Evolutionary conservation across 2,888 invertebrate species (phyloP), one percentile per base, ranked within the genome.

Genomic region (Scrobipalpa costella): DNA sequence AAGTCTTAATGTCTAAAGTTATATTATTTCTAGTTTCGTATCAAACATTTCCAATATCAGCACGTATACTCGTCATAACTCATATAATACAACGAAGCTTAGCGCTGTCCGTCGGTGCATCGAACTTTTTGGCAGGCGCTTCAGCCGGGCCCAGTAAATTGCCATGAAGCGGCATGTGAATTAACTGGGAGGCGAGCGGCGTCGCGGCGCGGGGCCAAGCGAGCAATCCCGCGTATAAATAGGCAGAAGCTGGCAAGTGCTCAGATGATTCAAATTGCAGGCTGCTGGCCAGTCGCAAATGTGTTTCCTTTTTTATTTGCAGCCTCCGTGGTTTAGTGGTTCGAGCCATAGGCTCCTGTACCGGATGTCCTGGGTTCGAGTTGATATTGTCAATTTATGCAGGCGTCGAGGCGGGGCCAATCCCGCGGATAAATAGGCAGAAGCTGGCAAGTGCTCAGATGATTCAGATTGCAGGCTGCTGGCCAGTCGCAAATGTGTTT

Each of bases 151-250:
- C 77, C 70, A 71, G 72, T 79, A 79, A 84, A 84, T 82, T 82
- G 78, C 82, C 78, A 81, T 85, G 85, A 83, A 84, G 76, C 77
- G 79, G 79, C 79, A 78, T 83, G 76, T 71, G 81, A 82, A 86
- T 83, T 84, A 84, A 81, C 81, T 78, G 73, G 70, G 72, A 74
- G 72, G 71, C 76, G 69, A 66, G 67, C 74, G 75, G 69, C 73
- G 78, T 78, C 78, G 77, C 75, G 69, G 67, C 69, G 67, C 70
- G 75, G 78, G 78, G 81, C 84, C 83, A 83, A 79, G 75, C 71
- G 77, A 69, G 63, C 68, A 66, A 67, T 69, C 66, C 69, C 66
- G 65, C 67, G 71, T 47, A 73, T 72, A 78, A 76, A 77, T 76
- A 74, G 69, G 64, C 71, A 64, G 55, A 67, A 62, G 63, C 64